phyloP scores from a whole-genome alignment of 2,888 invertebrate genomes.

The Cylindroiulus punctatus region DNA sequence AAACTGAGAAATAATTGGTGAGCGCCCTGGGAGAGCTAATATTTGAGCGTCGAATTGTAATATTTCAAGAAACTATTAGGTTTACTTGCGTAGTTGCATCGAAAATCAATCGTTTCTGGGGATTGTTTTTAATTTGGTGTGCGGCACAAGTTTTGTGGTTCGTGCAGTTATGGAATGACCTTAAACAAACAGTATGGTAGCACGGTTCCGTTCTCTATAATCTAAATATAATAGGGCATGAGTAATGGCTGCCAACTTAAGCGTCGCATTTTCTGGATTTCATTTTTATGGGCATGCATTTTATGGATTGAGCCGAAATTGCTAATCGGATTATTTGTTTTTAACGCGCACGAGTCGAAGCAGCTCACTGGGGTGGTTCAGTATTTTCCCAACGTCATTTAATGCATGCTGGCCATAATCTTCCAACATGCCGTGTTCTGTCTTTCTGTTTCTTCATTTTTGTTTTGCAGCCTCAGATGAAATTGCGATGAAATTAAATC shows the following conservation, averaged over 20 bases:
- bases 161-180: not conserved
- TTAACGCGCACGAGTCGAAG: not conserved
- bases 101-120: constrained; percentile 14
- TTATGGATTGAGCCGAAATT: constrained; percentile 17
- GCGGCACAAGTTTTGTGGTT: not conserved
- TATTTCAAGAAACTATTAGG: not conserved
- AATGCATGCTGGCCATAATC: not conserved
- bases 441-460: not conserved
- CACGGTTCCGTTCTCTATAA: not conserved
- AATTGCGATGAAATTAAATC: constrained; percentile 38
- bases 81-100: not conserved
- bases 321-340: constrained; percentile 33
- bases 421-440: not conserved
- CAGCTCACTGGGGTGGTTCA: not conserved
- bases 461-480: not conserved
- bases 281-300: constrained; percentile 4
- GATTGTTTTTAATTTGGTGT: not conserved
- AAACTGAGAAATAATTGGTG: too few relatives aligned
- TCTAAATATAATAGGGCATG: constrained; percentile 25
- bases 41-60: not conserved
- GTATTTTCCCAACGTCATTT: not conserved
- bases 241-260: constrained; percentile 17
- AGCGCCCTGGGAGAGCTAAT: too few relatives aligned
- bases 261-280: not conserved
- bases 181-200: constrained; percentile 15